Conservation (phyloP, 2,797 vertebrate species). For the Strix occidentalis region DNA sequence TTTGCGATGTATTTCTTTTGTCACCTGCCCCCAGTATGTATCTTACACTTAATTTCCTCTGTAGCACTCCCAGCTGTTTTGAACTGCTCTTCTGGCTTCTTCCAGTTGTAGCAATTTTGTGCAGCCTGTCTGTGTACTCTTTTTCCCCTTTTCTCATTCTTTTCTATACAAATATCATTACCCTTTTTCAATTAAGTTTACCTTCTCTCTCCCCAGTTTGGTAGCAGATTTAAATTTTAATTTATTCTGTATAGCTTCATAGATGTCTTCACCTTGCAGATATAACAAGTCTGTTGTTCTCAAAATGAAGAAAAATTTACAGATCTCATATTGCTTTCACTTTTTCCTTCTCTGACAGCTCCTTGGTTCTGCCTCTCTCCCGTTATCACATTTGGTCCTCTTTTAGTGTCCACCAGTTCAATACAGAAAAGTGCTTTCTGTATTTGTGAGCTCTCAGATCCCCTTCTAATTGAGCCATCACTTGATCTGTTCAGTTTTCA, state of each 20-base stretch:
- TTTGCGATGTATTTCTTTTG: neutral
- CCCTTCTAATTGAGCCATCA: neutral
- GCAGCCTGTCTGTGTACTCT: neutral
- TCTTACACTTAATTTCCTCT: neutral
- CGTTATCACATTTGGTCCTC: neutral
- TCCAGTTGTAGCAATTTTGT: neutral
- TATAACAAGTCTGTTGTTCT: neutral
- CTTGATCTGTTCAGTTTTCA: neutral
- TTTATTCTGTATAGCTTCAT: neutral
- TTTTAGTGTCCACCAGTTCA: neutral
- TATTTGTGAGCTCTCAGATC: neutral
- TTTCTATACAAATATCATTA: neutral
- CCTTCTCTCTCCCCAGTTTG: neutral
- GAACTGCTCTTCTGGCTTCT: neutral
- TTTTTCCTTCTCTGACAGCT: neutral
- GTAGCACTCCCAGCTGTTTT: neutral
- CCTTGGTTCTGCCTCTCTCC: neutral
- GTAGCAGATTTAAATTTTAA: neutral
- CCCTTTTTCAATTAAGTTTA: neutral
- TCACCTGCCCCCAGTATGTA: neutral
- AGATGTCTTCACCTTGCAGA: neutral
- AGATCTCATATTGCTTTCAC: neutral
- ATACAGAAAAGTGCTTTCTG: neutral
- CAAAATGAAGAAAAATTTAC: neutral
- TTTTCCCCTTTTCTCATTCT: neutral